Evolutionary conservation across 1,140 invertebrate species (phyloP), one percentile per base, ranked within the genome.

Genomic region (Drosophila pandora): DNA sequence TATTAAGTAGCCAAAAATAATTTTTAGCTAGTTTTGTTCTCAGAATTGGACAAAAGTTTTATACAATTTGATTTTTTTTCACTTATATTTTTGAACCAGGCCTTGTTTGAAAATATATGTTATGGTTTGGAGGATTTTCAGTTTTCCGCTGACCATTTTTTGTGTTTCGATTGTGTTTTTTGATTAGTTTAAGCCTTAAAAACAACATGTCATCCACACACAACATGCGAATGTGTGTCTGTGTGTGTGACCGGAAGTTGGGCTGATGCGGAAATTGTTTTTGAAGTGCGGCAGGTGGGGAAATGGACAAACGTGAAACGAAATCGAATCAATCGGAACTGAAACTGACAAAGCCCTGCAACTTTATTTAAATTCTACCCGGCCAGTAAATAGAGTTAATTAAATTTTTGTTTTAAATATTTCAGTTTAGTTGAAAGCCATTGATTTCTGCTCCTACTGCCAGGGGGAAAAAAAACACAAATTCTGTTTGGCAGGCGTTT

Each of bases 1-100:
- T 37, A 2, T 12, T 37, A 37, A 37, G 9, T 9, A 32, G 10
- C 6, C 17, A 3, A 47, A 5, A 21, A 17, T 23, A 21, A 23
- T 21, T 47, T 47, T 39, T 48, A 54, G n/a, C 37, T 43, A 4
- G 37, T 47, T 45, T 5, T 25, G 32, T 43, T 13, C 13, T 12
- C 21, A 68, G 56, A 79, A 70, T 78, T 58, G 43, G 17, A 7
- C 48, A 65, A 47, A 79, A 79, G 64, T 79, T 79, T 79, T 71
- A 62, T 79, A 37, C 23, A 67, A 67, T 80, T 76, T 80, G 61
- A 43, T 13, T n/a, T 23, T 57, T 23, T 53, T 54, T 17, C 6
- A 8, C 49, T 39, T 25, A n/a, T 49, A 32, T 45, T 43, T 49
- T 39, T 47, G 23, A 10, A 52, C 50, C 54, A 2, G 34, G 43